Conservation (phyloP, 2,888 invertebrate genomes). For the Rhyacophila evoluta region DNA sequence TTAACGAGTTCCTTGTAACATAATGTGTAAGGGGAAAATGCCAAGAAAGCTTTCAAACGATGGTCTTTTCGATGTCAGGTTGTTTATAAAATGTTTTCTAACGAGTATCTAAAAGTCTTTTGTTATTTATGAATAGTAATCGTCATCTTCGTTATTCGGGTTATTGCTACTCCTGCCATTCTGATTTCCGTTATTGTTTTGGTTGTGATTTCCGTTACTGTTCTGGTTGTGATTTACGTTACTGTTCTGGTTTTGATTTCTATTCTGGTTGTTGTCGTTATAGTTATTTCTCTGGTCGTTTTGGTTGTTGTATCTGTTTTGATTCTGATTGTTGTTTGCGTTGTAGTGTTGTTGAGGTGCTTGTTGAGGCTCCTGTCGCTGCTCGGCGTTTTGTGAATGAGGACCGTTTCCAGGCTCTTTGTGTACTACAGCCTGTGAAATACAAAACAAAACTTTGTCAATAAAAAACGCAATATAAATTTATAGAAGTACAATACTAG, state of each 20-base stretch:
- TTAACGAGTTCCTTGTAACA: neutral
- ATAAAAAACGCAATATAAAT: too few relatives aligned
- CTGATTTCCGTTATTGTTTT: neutral
- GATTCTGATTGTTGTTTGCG: slow-evolving; percentile 29
- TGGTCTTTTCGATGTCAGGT: neutral
- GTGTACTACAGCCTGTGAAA: slow-evolving; percentile 47
- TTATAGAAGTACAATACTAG: too few relatives aligned
- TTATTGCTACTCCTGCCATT: neutral
- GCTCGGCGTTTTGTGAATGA: neutral
- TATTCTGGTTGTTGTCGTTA: slow-evolving; percentile 31
- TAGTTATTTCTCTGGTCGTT: slow-evolving; percentile 34
- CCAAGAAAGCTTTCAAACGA: neutral
- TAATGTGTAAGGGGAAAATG: neutral
- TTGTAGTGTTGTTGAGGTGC: slow-evolving; percentile 25
- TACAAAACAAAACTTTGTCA: too few relatives aligned
- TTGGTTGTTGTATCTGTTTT: slow-evolving; percentile 28
- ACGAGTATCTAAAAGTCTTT: slow-evolving; percentile 4
- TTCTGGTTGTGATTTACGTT: slow-evolving; percentile 33
- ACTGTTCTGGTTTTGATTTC: slow-evolving; percentile 28
- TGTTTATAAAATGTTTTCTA: neutral
- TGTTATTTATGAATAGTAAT: neutral
- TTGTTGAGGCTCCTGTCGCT: slow-evolving; percentile 33
- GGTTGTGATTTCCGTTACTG: neutral
- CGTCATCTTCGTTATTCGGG: neutral
- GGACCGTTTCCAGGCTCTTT: slow-evolving; percentile 44